phyloP scores from a whole-genome alignment of 2,113 vertebrate species.

The Percopsis transmontana region DNA sequence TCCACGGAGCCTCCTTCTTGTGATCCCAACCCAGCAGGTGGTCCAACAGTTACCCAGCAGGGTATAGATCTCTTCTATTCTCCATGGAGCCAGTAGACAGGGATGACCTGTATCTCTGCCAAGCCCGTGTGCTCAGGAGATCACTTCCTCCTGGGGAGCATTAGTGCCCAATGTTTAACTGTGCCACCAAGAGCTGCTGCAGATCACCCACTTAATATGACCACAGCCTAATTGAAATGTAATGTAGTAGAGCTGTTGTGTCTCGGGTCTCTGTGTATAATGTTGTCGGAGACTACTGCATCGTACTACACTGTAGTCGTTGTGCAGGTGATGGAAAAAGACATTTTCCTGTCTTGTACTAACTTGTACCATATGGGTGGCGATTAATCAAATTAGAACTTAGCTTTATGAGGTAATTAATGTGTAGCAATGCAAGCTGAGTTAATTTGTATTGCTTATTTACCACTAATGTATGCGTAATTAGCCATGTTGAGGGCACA shows the following conservation, averaged over 20 bases:
- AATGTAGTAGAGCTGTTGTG: slow-evolving; percentile 31
- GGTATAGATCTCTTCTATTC: slow-evolving; percentile 49
- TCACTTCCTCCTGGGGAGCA: slow-evolving; percentile 35
- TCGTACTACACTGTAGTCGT: not conserved
- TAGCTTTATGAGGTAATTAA: slow-evolving; percentile 70
- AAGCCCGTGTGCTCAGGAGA: slow-evolving; percentile 43
- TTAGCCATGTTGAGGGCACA: slow-evolving; percentile 65
- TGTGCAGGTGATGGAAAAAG: slow-evolving; percentile 8
- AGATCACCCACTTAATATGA: slow-evolving; percentile 34
- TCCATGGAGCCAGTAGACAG: slow-evolving; percentile 64
- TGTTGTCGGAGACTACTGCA: not conserved
- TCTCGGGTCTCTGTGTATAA: not conserved
- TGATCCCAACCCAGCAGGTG: slow-evolving; percentile 35
- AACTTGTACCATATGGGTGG: slow-evolving; percentile 22
- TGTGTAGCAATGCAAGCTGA: slow-evolving; percentile 62
- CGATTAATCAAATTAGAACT: slow-evolving; percentile 69
- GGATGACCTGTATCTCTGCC: slow-evolving; percentile 59
- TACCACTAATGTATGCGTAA: slow-evolving; percentile 72
- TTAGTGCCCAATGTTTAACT: slow-evolving; percentile 34
- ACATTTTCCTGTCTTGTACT: not conserved
- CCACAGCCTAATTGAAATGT: slow-evolving; percentile 49
- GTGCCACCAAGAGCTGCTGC: slow-evolving; percentile 36
- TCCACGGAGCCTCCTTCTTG: not conserved
- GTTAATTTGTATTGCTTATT: slow-evolving; percentile 77
- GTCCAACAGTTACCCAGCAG: slow-evolving; percentile 34